phyloP scores from a whole-genome alignment of 2,888 invertebrate genomes.

The Nymphalis polychloros region DNA sequence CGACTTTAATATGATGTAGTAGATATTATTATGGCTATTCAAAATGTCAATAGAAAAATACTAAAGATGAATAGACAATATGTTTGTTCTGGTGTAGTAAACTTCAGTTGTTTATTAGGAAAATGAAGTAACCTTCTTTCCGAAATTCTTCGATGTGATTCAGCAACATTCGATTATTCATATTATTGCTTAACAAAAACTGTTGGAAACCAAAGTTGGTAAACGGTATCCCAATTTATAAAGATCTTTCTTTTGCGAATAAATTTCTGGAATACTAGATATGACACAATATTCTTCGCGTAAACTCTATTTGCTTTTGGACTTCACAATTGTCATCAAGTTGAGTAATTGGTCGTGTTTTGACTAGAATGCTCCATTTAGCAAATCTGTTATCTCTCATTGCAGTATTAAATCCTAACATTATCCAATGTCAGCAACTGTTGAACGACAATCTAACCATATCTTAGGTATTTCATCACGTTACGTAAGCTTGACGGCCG shows the following conservation, averaged over 20 bases:
- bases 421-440: constrained; percentile 33
- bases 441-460: constrained; percentile 29
- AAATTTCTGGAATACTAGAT: not conserved
- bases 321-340: not conserved
- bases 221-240: not conserved
- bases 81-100: not conserved
- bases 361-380: constrained; percentile 10
- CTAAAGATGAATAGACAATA: constrained; percentile 5
- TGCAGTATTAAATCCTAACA: constrained; percentile 17
- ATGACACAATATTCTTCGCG: not conserved
- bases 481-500: constrained; percentile 31
- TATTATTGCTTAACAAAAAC: not conserved
- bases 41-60: not conserved
- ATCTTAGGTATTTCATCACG: constrained; percentile 23
- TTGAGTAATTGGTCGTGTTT: constrained; percentile 15
- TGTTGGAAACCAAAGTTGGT: not conserved
- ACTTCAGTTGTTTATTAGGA: not conserved
- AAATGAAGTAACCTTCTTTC: not conserved
- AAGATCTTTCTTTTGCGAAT: not conserved
- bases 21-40: not conserved
- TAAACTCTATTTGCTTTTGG: not conserved
- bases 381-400: constrained; percentile 3
- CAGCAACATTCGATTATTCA: not conserved
- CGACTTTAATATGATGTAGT: not conserved
- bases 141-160: not conserved